These are phyloP conservation scores for Dufourea novaeangliae DNA, from an alignment of 1,140 invertebrate species.

Conservation along the genomic window DNA sequence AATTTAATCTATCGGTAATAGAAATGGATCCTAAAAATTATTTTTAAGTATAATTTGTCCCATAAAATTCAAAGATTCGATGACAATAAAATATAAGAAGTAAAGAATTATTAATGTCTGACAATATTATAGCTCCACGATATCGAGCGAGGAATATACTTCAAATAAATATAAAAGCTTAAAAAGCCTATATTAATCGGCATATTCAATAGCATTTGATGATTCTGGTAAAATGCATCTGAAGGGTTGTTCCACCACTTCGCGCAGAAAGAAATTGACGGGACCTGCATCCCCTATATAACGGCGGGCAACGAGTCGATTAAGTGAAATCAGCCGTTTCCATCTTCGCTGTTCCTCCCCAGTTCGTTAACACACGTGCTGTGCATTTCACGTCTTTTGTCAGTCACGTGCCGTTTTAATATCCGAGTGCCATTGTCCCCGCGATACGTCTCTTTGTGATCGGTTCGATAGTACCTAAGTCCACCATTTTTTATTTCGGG, in stretches of 20 bases:
- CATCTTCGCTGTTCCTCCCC: constrained; percentile 58
- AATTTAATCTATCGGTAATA: too few relatives aligned
- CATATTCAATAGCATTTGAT: not conserved
- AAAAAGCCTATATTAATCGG: too few relatives aligned
- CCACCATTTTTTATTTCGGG: constrained; percentile 54
- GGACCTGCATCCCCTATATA: not conserved
- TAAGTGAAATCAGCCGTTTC: constrained; percentile 58
- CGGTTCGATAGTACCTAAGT: constrained; percentile 5
- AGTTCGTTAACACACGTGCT: constrained; percentile 73
- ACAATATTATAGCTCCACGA: too few relatives aligned
- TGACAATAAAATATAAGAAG: too few relatives aligned
- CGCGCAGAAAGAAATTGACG: not conserved
- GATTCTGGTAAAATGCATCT: too few relatives aligned
- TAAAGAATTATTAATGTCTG: too few relatives aligned
- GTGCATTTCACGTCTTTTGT: constrained; percentile 74
- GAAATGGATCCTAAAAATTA: too few relatives aligned
- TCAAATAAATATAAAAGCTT: too few relatives aligned
- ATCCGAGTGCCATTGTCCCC: constrained; percentile 69
- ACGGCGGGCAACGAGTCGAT: constrained; percentile 39
- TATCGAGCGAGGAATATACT: too few relatives aligned
- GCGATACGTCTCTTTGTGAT: constrained; percentile 56
- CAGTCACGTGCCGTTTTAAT: constrained; percentile 77
- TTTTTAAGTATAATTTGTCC: too few relatives aligned
- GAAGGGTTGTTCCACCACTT: not conserved
- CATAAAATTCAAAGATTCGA: too few relatives aligned